These are phyloP conservation scores for Burhinus bistriatus DNA, from an alignment of 2,113 vertebrate species.

Conservation along the genomic window DNA sequence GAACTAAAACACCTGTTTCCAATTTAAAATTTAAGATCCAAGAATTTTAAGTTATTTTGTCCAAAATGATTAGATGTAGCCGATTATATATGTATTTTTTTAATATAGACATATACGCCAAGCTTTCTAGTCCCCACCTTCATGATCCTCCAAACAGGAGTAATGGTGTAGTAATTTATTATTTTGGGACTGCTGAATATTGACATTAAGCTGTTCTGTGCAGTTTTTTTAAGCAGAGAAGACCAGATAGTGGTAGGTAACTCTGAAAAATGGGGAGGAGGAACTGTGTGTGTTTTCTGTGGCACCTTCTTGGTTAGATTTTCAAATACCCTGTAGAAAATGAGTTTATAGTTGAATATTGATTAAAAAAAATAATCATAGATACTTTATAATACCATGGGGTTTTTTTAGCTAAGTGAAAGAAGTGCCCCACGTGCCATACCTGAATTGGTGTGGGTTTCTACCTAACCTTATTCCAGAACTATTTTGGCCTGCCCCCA, in stretches of 20 bases:
- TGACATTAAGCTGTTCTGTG: neutral
- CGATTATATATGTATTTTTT: neutral
- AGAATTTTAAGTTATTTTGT: neutral
- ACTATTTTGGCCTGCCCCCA: neutral
- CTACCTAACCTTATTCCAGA: neutral
- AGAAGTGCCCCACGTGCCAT: neutral
- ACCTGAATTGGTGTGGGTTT: neutral
- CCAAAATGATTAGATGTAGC: neutral
- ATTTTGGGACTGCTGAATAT: neutral
- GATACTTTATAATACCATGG: neutral
- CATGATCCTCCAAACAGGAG: neutral
- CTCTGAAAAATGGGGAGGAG: neutral
- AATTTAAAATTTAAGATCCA: neutral
- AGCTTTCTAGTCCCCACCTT: neutral
- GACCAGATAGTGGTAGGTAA: neutral
- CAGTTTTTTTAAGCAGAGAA: neutral
- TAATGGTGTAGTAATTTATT: neutral
- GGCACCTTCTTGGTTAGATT: neutral
- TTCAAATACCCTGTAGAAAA: neutral
- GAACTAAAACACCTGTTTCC: neutral
- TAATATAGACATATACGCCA: neutral
- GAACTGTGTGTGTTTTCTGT: neutral
- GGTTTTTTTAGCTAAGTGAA: neutral
- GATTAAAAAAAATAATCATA: neutral
- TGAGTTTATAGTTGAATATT: neutral